These are phyloP conservation scores for Mycetomoellerius zeteki DNA, from an alignment of 1,140 invertebrate genomes.

Conservation along the genomic window DNA sequence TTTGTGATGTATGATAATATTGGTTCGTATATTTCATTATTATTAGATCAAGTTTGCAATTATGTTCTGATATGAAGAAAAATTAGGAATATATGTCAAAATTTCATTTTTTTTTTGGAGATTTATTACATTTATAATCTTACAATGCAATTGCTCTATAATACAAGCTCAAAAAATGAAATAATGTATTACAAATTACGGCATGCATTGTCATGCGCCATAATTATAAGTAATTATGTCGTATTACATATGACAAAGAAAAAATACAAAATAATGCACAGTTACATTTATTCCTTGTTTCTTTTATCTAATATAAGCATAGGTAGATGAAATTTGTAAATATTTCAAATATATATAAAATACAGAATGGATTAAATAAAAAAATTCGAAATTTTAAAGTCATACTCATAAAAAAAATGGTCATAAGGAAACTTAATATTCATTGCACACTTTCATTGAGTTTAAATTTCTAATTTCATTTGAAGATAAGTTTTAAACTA, in stretches of 20 bases:
- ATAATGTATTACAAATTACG: constrained; percentile 50
- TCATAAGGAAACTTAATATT: constrained; percentile 1
- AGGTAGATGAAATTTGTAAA: constrained; percentile 36
- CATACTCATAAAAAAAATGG: constrained; percentile 7
- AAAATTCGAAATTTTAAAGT: background rate
- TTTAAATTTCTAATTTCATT: constrained; percentile 50
- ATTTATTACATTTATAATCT: constrained; percentile 42
- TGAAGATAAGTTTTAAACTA: constrained; percentile 23
- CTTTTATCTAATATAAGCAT: constrained; percentile 36
- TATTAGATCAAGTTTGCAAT: constrained; percentile 15
- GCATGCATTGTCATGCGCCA: background rate
- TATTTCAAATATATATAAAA: constrained; percentile 55
- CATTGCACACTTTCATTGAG: constrained; percentile 49
- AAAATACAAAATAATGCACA: constrained; percentile 38
- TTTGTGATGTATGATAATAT: constrained; percentile 32
- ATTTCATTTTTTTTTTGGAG: constrained; percentile 11
- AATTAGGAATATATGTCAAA: background rate
- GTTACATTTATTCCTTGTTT: constrained; percentile 47
- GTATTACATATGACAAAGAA: constrained; percentile 29
- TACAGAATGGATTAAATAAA: constrained; percentile 25
- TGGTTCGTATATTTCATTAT: constrained; percentile 43
- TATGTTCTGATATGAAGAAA: background rate
- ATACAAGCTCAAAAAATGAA: constrained; percentile 44
- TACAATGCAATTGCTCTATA: background rate
- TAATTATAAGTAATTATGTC: background rate